Percentiles rank a stretch among this genome's conserved stretches.
phyloP scores from a whole-genome alignment of 2,113 vertebrate genomes.

The Dicentrarchus labrax region DNA sequence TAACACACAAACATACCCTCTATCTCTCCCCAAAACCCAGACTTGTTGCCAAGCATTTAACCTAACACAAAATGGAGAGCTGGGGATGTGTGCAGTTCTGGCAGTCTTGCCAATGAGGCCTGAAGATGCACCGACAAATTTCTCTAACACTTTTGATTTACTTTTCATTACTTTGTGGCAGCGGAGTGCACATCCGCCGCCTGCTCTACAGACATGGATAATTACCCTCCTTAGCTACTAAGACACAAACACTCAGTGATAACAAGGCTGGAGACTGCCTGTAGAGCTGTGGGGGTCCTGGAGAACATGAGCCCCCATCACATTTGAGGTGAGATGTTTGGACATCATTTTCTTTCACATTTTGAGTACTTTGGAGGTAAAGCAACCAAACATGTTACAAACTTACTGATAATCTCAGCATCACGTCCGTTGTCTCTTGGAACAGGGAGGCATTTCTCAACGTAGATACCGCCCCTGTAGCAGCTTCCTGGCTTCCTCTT shows the following conservation, averaged over 20 bases:
- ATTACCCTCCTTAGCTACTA: constrained; percentile 48
- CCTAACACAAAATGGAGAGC: constrained; percentile 7
- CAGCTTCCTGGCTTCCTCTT: constrained; percentile 92
- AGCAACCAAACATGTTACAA: background rate
- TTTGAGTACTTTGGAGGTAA: background rate
- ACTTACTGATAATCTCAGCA: constrained; percentile 91
- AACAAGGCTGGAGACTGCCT: constrained; percentile 11
- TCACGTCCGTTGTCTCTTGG: constrained; percentile 88
- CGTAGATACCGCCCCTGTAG: constrained; percentile 91
- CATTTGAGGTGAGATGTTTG: too few species aligned
- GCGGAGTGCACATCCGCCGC: constrained; percentile 54
- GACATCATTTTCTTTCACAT: too few species aligned
- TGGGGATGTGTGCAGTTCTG: constrained; percentile 54
- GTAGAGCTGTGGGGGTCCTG: constrained; percentile 1
- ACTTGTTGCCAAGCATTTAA: constrained; percentile 24
- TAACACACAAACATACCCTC: constrained; percentile 49
- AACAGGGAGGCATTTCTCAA: constrained; percentile 92
- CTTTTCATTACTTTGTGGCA: constrained; percentile 58
- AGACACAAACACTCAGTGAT: constrained; percentile 31
- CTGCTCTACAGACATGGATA: constrained; percentile 40
- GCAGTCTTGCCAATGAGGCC: constrained; percentile 56
- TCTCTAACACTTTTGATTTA: constrained; percentile 68
- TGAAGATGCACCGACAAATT: constrained; percentile 39
- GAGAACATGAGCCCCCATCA: constrained; percentile 15
- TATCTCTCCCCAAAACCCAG: constrained; percentile 27